Base-by-base conservation (phyloP, 2,797 vertebrate species). In the Vespertilio murinus region DNA sequence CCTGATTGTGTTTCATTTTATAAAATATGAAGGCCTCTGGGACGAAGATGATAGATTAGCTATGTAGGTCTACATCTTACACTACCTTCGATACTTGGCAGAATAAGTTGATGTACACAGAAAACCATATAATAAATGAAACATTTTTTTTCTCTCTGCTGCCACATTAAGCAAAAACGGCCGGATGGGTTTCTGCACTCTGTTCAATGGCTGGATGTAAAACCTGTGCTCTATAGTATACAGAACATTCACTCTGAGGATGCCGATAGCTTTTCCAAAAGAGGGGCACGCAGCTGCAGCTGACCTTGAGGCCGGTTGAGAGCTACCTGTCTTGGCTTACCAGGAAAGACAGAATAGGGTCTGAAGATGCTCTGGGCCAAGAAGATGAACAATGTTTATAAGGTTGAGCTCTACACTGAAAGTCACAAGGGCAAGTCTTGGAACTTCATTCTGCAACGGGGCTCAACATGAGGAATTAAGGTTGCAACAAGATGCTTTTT, bases 11-110 rank as follows among this genome's bases (percentile, higher is more conserved):
- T 85, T 88, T 70, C 14, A 12, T 74, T 91, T 74, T 70, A 64
- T 88, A 75, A 82, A 91, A 78, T 86, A 85, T 20, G 69, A 42
- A 91, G 20, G 73, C 23, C 77, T 67, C 71, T 82, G 59, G 70
- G 71, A 18, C 4, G 1, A 56, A 23, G 47, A 35, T 73, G 54
- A 64, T 49, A 1, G 3, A 56, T 81, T 1, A 22, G 67, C 33
- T 70, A 20, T 11, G 35, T 7, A 28, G 17, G 33, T 2, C 18
- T 23, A 14, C 16, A 1, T 33, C 33, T 52, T 20, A 28, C 59
- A 73, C 33, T 14, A 47, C 56, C 35, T 82, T 42, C 3, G 56
- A 59, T 30, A 25, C 38, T 47, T 30, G 30, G 35, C n/a, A 59
- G 70, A 35, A 74, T 56, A 52, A 73, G 49, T 14, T 35, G 49